Evolutionary conservation across 1,140 invertebrate species (phyloP).

Genomic region (Myzus persicae): DNA sequence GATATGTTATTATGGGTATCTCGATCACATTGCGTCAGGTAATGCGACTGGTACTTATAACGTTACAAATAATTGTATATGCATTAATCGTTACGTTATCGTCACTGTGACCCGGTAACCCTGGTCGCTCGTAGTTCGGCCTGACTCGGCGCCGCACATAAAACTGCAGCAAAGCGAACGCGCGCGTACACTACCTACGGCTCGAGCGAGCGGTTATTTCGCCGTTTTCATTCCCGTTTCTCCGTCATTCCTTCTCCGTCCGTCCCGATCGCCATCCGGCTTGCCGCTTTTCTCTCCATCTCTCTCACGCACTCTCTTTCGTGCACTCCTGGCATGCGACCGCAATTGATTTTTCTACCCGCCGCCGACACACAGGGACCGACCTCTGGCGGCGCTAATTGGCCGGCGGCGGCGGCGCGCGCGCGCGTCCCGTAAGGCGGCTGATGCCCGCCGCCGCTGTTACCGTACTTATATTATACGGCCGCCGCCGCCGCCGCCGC

Average conservation of each 20-base stretch:
- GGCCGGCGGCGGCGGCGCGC: neutral
- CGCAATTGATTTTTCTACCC: conserved; percentile 47
- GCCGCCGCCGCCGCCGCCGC: no score
- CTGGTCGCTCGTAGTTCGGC: neutral
- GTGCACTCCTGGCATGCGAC: conserved; percentile 41
- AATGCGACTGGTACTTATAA: no score
- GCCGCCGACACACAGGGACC: conserved; percentile 22
- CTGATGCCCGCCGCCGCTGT: neutral
- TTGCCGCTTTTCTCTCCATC: no score
- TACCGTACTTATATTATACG: neutral
- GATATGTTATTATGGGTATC: no score
- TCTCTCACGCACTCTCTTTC: no score
- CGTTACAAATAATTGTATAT: no score
- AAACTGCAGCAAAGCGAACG: neutral
- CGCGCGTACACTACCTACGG: no score
- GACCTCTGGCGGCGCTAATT: conserved; percentile 48
- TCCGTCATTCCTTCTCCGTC: no score
- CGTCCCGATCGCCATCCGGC: no score
- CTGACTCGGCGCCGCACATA: neutral
- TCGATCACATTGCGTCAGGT: no score
- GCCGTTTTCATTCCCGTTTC: neutral
- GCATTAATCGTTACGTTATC: no score
- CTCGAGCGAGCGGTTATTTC: neutral
- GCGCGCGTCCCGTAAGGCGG: neutral
- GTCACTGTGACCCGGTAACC: conserved; percentile 40